Evolutionary conservation across 2,888 invertebrate species (phyloP), one percentile per base, ranked within the genome.

Genomic region (Aquatica leii): DNA sequence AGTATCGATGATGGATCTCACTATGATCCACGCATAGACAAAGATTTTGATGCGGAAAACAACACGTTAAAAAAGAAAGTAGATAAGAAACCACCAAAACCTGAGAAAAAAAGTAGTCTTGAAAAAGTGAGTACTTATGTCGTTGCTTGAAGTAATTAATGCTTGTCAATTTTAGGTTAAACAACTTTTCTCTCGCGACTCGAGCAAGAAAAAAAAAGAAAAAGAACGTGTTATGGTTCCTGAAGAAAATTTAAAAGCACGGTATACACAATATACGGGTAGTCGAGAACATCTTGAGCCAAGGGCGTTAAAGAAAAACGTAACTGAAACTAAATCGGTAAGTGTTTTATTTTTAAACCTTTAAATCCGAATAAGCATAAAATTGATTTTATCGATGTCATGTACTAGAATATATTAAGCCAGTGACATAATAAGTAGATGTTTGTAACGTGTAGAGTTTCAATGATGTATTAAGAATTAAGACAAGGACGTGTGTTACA

Each of bases 161-260:
- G 24, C 18, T 46, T 14, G 9, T 46, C 11, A 17, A 31, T 58
- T 75, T 53, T 68, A 90, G 86, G 85, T 90, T 71, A 92, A 91
- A 77, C 90, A 91, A 80, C 84, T 92, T 73, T 92, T 92, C 82
- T 88, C 87, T 73, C 86, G 89, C 76, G 86, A 87, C 79, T 84
- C 85, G 82, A 87, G 87, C 59, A 87, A 86, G 83, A 86, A 87
- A 82, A 87, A 86, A 80, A 87, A 87, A 78, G 87, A 71, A 43
- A 75, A 76, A 35, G 72, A 76, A 41, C 66, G 78, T 71, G 74
- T 76, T 72, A 84, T 85, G 84, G 85, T 84, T 41, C 81, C 83
- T 50, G 86, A 86, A 73, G 84, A 84, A 71, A 86, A 84, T 72
- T 80, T 86, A 76, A 81, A 85, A 66, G 81, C 84, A 37, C 78